phyloP scores from a whole-genome alignment of 2,113 vertebrate species.

The Cnemophilus loriae region DNA sequence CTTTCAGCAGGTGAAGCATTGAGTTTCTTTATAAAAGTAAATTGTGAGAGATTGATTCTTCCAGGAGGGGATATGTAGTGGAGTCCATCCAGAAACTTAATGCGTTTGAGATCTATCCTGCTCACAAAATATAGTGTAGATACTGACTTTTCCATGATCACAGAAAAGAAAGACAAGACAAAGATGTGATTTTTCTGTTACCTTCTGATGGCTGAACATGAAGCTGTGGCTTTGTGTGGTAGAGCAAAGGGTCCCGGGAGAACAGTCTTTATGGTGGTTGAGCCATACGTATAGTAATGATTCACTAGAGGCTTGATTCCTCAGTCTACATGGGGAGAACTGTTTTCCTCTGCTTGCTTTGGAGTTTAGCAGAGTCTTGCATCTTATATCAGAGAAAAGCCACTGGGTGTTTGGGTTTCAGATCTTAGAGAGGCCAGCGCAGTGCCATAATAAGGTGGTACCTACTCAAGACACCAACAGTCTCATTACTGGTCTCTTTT shows the following conservation, averaged over 20 bases:
- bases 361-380: background rate
- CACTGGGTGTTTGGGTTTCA: background rate
- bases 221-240: background rate
- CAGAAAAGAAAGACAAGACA: background rate
- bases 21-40: background rate
- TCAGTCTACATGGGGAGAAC: background rate
- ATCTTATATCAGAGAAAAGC: background rate
- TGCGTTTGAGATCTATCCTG: background rate
- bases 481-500: background rate
- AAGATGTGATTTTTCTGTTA: background rate
- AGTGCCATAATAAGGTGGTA: background rate
- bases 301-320: background rate
- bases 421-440: background rate
- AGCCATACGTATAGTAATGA: background rate
- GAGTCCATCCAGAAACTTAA: background rate
- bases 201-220: background rate
- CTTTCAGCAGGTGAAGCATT: background rate
- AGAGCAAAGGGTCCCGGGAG: background rate
- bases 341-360: background rate
- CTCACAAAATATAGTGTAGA: background rate
- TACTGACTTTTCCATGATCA: background rate
- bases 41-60: background rate
- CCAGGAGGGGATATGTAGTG: background rate
- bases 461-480: background rate
- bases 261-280: background rate